Base-by-base conservation (phyloP, 2,113 vertebrate genomes). In the Seriola rivoliana region DNA sequence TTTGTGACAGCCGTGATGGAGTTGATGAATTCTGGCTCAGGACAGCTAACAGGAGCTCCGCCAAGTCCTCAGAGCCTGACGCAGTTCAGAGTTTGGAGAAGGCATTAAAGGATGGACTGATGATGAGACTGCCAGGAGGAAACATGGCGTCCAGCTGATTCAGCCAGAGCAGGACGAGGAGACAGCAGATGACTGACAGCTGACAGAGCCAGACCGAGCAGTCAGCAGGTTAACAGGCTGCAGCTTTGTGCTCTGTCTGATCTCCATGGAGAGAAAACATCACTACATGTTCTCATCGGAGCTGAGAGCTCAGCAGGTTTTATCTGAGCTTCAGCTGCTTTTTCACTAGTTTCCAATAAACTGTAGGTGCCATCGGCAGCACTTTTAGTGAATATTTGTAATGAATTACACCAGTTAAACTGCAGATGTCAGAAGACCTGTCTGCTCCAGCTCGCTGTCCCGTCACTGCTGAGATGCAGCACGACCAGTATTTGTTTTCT, bases 261-360 rank as follows among this genome's bases (percentile, higher is more conserved):
- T 74, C 55, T 67, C 48, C 17, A 2, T 14, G 36, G 57, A 70
- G 17, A 65, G 55, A 34, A 78, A 75, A 84, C 62, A 32, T 69
- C 44, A 8, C 36, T 5, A 1, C 38, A 12, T 44, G 54, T 62
- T 40, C 42, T 71, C 72, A 38, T 46, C 21, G n/a, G 16, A 54
- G 48, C 60, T 88, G 80, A 25, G 16, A 54, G 48, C 60, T 88
- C 82, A 81, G 85, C 85, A 75, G 71, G 50, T 81, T 52, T 80
- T 54, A 65, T 69, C 71, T 36, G 65, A 34, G 17, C 40, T 19
- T 60, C 76, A 82, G 78, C 73, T 81, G 21, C 36, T 36, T 57
- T 2, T 69, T 66, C 58, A 19, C 25, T 40, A 1, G 12, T 69
- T 72, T 58, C 67, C 57, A 80, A 62, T 79, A 74, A 74, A 67